Evolutionary conservation across 2,888 invertebrate genomes (phyloP), one percentile per base, ranked within the genome.

Genomic region (Phrixothrix hirtus): DNA sequence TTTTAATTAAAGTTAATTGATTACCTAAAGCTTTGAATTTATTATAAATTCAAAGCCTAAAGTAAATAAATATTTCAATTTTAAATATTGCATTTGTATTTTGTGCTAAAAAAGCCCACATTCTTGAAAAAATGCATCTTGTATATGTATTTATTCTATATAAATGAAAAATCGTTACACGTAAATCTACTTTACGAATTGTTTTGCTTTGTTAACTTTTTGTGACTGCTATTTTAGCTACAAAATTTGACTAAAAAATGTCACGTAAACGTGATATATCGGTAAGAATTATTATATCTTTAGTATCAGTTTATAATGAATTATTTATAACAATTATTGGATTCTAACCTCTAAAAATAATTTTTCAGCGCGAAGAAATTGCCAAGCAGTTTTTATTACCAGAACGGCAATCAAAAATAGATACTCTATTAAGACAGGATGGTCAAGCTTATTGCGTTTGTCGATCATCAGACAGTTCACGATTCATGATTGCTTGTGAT

Each of bases 401-500:
- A 0, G 94, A 94, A 71, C 81, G 94, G 30, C 92, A 93, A 71
- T 92, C 92, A 14, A 93, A 93, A 78, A 92, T 93, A 53, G 92
- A 92, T 7, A 87, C 91, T 1, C 79, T 93, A 46, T 77, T 93
- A 37, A 91, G 92, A 72, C 92, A 93, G 75, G 92, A 92, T 71
- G 92, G 92, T 3, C 91, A 92, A 77, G 90, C 91, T 0, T 98
- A 97, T 73, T 98, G 97, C 72, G 89, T 97, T 63, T 97, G 97
- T 72, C 83, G 95, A 31, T 90, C 94, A 4, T 91, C 94, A 0
- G 96, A 97, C 71, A 92, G 93, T 61, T 92, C 91, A 1, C 81
- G 95, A 37, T 97, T 97, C 76, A 97, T 97, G 97, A 97, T 97
- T 74, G 95, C 92, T 26, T 98, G 98, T 77, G 98, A 98, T 75